Percentiles rank a stretch among this genome's conserved stretches.
Evolutionary conservation across 2,797 vertebrate genomes (phyloP).

Genomic region (Chrysolophus pictus): DNA sequence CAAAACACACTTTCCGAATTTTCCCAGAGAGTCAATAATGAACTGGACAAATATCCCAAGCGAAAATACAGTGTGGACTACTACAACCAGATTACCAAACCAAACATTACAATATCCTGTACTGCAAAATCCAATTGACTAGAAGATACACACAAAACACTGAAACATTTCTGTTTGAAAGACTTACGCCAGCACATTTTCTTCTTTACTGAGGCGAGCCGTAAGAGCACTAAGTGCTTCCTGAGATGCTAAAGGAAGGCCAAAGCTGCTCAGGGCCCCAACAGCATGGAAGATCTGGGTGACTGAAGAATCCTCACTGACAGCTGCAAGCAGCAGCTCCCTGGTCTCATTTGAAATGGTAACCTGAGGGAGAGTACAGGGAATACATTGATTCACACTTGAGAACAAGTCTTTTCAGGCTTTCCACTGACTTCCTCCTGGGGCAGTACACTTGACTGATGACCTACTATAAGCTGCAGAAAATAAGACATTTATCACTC

Average conservation of each 20-base stretch:
- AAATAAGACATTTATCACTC: background rate
- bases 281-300: slow-evolving; percentile 93
- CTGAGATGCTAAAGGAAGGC: slow-evolving; percentile 92
- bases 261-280: slow-evolving; percentile 89
- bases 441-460: background rate
- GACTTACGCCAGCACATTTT: slow-evolving; percentile 93
- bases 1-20: rapidly evolving
- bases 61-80: background rate
- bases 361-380: slow-evolving; percentile 80
- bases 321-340: slow-evolving; percentile 91
- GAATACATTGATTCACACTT: rapidly evolving
- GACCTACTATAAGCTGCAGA: background rate
- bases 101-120: background rate
- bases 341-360: slow-evolving; percentile 94
- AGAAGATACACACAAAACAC: background rate
- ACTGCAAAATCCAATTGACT: background rate
- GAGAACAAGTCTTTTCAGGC: background rate
- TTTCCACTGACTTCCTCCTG: background rate
- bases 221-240: slow-evolving; percentile 91
- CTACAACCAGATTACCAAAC: background rate
- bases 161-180: background rate
- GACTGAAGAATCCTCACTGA: slow-evolving; percentile 94
- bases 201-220: slow-evolving; percentile 93
- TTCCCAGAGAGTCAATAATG: background rate
- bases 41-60: background rate